Base-by-base conservation (phyloP, 1,140 invertebrate genomes). In the Colletes latitarsis region DNA sequence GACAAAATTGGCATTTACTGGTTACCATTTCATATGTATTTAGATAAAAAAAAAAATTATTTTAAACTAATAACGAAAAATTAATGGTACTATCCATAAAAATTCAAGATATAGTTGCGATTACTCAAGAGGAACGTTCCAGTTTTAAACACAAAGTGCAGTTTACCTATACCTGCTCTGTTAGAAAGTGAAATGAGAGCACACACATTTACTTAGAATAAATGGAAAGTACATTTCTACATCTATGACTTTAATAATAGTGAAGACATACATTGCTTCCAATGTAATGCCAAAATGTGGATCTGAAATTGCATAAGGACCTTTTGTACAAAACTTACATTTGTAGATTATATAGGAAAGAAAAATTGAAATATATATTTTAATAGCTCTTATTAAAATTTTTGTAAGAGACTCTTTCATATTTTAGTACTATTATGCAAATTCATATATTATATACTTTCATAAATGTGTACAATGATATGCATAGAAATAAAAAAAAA, bases 161-260 rank as follows among this genome's bases (percentile, higher is more conserved):
- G 39, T 76, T 76, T 52, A 62, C 46, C 43, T 46, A 58, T 57
- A 58, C 60, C 30, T 52, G 14, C 19, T 62, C 63, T 66, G 67
- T 77, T 86, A 86, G 85, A 86, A 86, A 86, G 84, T 86, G 74
- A 86, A 86, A 85, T 80, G 76, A 75, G 81, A 80, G 82, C 76
- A 82, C 57, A 84, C 74, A 82, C 76, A 73, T 58, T 49, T 67
- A 75, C 68, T 72, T 58, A 46, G 55, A 83, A 78, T 79, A 70
- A 53, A 69, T 83, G 62, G 71, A 85, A 86, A 86, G 81, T 85
- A 62, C 53, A 71, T 64, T 49, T 69, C 46, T 46, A 55, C 17
- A 17, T 57, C 53, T 68, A 49, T 58, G 52, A 75, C 60, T 75
- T n/a, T 75, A 63, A 67, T 60, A 52, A 53, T 10, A 49, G 4